Evolutionary conservation across 2,888 invertebrate genomes (phyloP), one percentile per base, ranked within the genome.

Genomic region (Sinohyriopsis cumingii): DNA sequence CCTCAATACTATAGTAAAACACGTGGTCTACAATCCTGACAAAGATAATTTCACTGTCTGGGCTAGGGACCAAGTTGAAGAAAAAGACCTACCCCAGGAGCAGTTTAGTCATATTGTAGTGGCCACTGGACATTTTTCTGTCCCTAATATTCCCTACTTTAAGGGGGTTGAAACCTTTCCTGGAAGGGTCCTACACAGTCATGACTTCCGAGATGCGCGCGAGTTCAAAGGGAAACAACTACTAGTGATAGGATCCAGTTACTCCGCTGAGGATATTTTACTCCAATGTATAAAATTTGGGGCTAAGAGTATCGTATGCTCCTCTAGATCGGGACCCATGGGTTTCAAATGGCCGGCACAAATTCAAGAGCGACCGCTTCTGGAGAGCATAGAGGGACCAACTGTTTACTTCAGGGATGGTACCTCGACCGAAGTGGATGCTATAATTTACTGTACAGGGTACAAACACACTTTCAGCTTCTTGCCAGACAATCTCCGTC

Each of bases 41-140:
- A 57, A 63, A 3, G 74, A 76, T 55, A 59, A 74, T 15, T 78
- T 74, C 61, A 33, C 63, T 0, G 78, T 78, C 9, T 71, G 25
- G 18, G 66, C 69, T 15, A 59, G 69, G 20, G 63, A 78, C 33
- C 66, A 70, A 0, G n/a, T 25, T 18, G 53, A 28, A 9, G 59
- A 63, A 18, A 63, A 55, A 24, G 55, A 64, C 19, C 28, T 56
- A 33, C 56, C 65, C 18, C 45, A 63, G 12, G 72, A 77, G 59
- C 69, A 24, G 19, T 75, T 78, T 60, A 70, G 60, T 28, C 75
- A 78, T 55, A 73, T 78, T 9, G 68, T 78, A 1, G 71, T 75
- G 3, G 66, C 73, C 3, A 59, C 53, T 5, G 78, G 78, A 3
- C 64, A 73, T 7, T 78, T 75, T 59, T 63, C 59, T 18, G 62